Base-by-base conservation (phyloP, 2,888 invertebrate genomes). In the Eupelmus urozonus region DNA sequence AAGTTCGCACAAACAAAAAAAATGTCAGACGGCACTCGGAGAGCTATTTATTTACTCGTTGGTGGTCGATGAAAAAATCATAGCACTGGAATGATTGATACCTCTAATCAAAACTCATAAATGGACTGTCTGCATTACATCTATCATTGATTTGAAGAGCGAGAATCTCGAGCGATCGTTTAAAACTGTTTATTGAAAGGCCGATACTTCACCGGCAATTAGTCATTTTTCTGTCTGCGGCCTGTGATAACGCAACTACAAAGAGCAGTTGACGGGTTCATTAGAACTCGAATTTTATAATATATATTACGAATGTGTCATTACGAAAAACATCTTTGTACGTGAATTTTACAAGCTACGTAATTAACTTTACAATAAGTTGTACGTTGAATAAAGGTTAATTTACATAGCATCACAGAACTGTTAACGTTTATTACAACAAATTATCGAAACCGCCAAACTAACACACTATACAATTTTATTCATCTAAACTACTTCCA, bases 41-140 rank as follows among this genome's bases (percentile, higher is more conserved):
- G 13, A 9, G 40, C 1, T 29, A n/a, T n/a, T n/a, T n/a, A n/a
- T n/a, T n/a, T n/a, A n/a, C n/a, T n/a, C n/a, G n/a, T n/a, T n/a
- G 23, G 9, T 5, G 57, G 49, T 49, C 49, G 49, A 59, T 74
- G 49, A 73, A 73, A 73, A 62, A 34, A 5, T 34, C n/a, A n/a
- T n/a, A n/a, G n/a, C n/a, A n/a, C n/a, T n/a, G n/a, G n/a, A n/a
- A n/a, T n/a, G n/a, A n/a, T n/a, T n/a, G n/a, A n/a, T n/a, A n/a
- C n/a, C n/a, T n/a, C n/a, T n/a, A n/a, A n/a, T n/a, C n/a, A n/a
- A n/a, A n/a, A n/a, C n/a, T n/a, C n/a, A 13, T 45, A 45, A 45
- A 45, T 7, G 45, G 2, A 4, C 13, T 9, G 13, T 66, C 29
- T 1, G 5, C 42, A 9, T 18, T 16, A 42, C 51, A 18, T 51